Evolutionary conservation across 2,113 vertebrate genomes (phyloP).

Genomic region (Falcunculus frontatus): DNA sequence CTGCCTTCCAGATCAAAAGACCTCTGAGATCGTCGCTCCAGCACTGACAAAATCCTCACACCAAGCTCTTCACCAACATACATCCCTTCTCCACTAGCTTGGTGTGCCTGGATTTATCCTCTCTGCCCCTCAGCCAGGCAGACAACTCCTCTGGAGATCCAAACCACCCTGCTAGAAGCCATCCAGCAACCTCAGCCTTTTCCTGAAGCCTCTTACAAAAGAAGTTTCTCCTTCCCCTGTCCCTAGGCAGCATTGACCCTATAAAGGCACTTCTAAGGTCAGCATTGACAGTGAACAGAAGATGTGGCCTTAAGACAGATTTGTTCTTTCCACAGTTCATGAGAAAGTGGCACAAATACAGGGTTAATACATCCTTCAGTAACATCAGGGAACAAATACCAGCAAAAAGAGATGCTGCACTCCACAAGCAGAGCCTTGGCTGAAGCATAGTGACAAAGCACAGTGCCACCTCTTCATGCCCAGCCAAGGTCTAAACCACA

Average conservation of each 20-base stretch:
- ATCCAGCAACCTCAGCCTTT: not conserved
- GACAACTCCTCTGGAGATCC: not conserved
- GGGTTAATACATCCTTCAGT: not conserved
- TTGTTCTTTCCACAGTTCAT: not conserved
- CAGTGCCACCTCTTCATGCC: not conserved
- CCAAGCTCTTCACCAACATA: not conserved
- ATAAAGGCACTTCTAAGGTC: not conserved
- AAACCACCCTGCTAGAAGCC: not conserved
- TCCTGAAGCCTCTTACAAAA: not conserved
- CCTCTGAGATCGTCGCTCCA: too few relatives aligned
- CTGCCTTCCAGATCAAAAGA: not conserved
- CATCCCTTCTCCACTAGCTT: not conserved
- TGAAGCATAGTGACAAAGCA: not conserved
- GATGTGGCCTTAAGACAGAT: not conserved
- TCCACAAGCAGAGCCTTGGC: not conserved
- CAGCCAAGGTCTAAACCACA: not conserved
- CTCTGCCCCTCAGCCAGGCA: not conserved
- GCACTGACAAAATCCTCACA: not conserved
- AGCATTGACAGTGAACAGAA: not conserved
- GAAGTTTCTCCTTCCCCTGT: not conserved
- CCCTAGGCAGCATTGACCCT: not conserved
- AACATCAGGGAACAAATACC: not conserved
- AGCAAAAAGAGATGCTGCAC: not conserved
- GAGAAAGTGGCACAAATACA: not conserved
- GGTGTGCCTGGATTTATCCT: not conserved